A percentile compares a stretch with the other conserved stretches of the same genome.
phyloP scores from a whole-genome alignment of 1,140 invertebrate species.

The Neodiprion fabricii region DNA sequence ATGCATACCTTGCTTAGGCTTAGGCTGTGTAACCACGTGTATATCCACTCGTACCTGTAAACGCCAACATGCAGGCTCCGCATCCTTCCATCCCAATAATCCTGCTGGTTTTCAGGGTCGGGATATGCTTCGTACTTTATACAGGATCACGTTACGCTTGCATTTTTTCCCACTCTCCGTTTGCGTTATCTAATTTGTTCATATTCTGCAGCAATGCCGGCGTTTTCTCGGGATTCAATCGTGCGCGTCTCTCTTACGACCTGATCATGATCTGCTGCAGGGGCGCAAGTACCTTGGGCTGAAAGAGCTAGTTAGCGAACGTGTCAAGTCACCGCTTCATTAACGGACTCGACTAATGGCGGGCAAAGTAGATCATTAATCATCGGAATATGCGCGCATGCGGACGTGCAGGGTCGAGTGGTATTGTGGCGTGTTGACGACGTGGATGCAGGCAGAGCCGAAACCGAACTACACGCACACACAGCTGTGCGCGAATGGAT shows the following conservation, averaged over 20 bases:
- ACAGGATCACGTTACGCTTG: background rate
- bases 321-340: conserved; percentile 51
- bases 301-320: conserved; percentile 51
- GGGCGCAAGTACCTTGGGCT: background rate
- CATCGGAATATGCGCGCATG: conserved; percentile 29
- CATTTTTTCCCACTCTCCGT: background rate
- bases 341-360: conserved; percentile 45
- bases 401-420: background rate
- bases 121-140: background rate
- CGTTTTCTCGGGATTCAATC: too few relatives aligned
- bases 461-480: background rate
- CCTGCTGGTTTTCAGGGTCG: background rate
- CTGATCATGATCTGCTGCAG: too few relatives aligned
- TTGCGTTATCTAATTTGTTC: background rate
- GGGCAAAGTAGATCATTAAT: conserved; percentile 41
- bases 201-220: too few relatives aligned
- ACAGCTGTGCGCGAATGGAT: background rate
- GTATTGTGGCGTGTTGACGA: background rate
- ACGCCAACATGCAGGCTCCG: background rate
- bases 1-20: conserved; percentile 44
- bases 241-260: too few relatives aligned
- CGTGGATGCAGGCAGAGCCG: background rate
- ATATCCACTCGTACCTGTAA: too few relatives aligned
- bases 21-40: background rate
- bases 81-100: background rate